Evolutionary conservation across 2,113 vertebrate genomes (phyloP), one percentile per base, ranked within the genome.

Genomic region (Alectura lathami): DNA sequence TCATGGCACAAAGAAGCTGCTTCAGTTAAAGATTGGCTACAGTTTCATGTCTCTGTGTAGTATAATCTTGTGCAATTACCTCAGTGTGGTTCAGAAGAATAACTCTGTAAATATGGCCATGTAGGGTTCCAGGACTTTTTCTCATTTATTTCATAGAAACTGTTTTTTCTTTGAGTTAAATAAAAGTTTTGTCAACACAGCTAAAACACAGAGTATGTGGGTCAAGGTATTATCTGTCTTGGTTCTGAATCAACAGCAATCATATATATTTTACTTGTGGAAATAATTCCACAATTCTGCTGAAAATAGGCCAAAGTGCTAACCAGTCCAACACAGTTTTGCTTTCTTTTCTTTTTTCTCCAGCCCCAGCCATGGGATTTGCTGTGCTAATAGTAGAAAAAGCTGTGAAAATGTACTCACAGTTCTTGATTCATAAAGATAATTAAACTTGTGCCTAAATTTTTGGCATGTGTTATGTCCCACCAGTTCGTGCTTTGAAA

Each of bases 1-100:
- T 45, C 40, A 5, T 59, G 78, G n/a, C 62, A 87, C 50, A 88
- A 85, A 92, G 40, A 80, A 53, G n/a, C 69, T 81, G 48, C 45
- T 93, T 95, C 76, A 74, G 7, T 79, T 91, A 81, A 85, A 96
- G 66, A 93, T 47, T 59, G 70, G 80, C 77, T 88, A 83, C 83
- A 87, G 77, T 73, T 79, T 96, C 79, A 81, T 72, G 54, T 47
- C 84, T 88, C 54, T 86, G 75, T 88, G 64, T 90, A 85, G 62
- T 88, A 74, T 89, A 83, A 60, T 69, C 62, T 70, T 70, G 50
- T 62, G 68, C 91, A 92, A 97, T 96, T 96, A 87, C 82, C 87
- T 89, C 70, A 94, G 63, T 93, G 56, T 93, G 91, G 57, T 94
- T 96, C 78, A 85, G 87, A 87, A 93, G 95, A 92, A 92, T 94